These are phyloP conservation scores for Tympanoctomys barrerae DNA, from an alignment of 2,797 vertebrate genomes.

Conservation along the genomic window DNA sequence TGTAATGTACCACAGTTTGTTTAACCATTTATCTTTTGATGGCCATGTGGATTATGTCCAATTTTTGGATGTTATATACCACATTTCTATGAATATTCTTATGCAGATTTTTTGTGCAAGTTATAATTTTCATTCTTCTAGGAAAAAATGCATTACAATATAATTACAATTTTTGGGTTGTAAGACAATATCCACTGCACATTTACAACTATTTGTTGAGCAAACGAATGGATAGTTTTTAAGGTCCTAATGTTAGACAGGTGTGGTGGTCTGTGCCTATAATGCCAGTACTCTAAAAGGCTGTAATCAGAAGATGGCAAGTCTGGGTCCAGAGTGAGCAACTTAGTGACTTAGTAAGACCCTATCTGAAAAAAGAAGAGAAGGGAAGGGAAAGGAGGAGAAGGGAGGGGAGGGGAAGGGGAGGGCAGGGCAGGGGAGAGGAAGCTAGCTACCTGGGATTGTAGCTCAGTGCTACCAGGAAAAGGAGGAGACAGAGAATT, in stretches of 20 bases:
- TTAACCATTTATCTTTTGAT: background rate
- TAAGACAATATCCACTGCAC: background rate
- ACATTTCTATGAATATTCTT: background rate
- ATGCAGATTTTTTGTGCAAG: background rate
- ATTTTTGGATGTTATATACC: background rate
- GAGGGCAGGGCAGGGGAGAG: rapidly evolving
- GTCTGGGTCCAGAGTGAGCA: too few species aligned
- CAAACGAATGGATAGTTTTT: background rate
- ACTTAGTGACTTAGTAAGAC: too few species aligned
- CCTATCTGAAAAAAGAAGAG: too few species aligned
- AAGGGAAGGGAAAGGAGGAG: too few species aligned
- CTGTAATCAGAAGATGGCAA: background rate
- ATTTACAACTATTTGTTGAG: background rate
- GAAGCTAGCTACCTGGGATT: background rate
- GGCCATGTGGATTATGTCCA: background rate
- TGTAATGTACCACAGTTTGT: background rate
- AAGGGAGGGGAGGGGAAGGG: too few species aligned
- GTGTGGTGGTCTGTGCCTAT: background rate
- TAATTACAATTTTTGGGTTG: background rate
- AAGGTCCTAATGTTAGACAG: background rate
- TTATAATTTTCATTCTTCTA: background rate
- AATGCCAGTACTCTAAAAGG: background rate
- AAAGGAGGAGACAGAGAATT: background rate
- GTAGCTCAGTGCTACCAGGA: background rate
- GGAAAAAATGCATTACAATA: background rate